Percentiles rank a stretch among this genome's conserved stretches.
These are phyloP conservation scores for Anthophora plumipes DNA, from an alignment of 2,888 invertebrate genomes.

Conservation along the genomic window DNA sequence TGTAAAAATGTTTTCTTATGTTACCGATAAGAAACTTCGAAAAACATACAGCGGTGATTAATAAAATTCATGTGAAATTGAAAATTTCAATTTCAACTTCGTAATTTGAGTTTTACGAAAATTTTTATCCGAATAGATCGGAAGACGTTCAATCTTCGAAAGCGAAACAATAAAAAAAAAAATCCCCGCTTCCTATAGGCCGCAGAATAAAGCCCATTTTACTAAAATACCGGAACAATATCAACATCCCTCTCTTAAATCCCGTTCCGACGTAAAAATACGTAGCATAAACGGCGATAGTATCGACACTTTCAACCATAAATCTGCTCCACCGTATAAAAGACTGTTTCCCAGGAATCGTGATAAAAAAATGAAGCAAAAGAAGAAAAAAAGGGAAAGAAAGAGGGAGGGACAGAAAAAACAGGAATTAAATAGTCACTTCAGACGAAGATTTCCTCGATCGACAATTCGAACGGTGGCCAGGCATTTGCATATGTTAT, in stretches of 20 bases:
- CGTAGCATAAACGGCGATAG: too few species aligned
- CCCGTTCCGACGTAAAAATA: too few species aligned
- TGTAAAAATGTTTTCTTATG: too few species aligned
- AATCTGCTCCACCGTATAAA: neutral
- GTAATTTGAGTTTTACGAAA: neutral
- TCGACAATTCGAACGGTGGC: constrained; percentile 21
- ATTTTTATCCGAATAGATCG: too few species aligned
- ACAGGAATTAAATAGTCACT: constrained; percentile 31
- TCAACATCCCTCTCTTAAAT: neutral
- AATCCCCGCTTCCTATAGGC: too few species aligned
- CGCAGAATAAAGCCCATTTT: too few species aligned
- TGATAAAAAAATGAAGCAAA: too few species aligned
- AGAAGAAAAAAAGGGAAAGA: neutral
- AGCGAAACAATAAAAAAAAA: too few species aligned
- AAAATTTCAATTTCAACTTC: neutral
- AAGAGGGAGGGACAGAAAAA: neutral
- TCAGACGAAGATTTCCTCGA: constrained; percentile 15
- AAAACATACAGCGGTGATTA: too few species aligned
- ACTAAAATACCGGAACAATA: too few species aligned
- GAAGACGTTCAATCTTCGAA: too few species aligned
- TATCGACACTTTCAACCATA: neutral
- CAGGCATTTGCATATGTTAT: constrained; percentile 56
- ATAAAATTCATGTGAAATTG: neutral
- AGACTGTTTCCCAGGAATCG: neutral
- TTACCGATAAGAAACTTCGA: too few species aligned